Base-by-base conservation (phyloP, 2,797 vertebrate species). In the Molossus molossus region DNA sequence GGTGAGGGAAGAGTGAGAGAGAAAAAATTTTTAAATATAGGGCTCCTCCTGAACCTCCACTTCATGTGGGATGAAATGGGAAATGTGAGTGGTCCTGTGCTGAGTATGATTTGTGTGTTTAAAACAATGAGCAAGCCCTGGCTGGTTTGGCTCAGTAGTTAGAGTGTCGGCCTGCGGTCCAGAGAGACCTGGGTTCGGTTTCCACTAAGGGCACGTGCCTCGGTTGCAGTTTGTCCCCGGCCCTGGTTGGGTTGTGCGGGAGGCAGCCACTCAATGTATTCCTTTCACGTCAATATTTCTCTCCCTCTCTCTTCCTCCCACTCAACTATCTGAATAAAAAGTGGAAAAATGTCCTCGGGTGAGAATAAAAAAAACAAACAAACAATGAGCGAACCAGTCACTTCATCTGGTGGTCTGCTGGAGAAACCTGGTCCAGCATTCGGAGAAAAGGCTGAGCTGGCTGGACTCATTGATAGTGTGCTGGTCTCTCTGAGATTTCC, bases 101-200 rank as follows among this genome's bases (percentile, higher is more conserved):
- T 67, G 29, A 64, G 48, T 87, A 13, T 45, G 73, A 94, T 73
- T 87, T 33, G 50, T 73, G 25, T 85, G 45, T 91, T 84, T 75
- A 53, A 83, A 83, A 85, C 40, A 50, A 18, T 4, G 77, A 55
- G 33, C 33, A 33, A 33, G 33, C 33, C 33, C 33, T 33, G 33
- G 33, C 33, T 3, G 3, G 33, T 33, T 33, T 33, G 33, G 33
- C 33, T 33, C 33, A 33, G 33, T 3, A 3, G 33, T 33, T 33
- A 33, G 33, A 33, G 33, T 3, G 33, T 33, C 33, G 33, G 33
- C 33, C 33, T 33, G 33, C 3, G 33, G 33, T 33, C 33, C 33
- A 33, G 33, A 33, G 33, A 33, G 33, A 33, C 33, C 33, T 33
- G 33, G 33, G 33, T 33, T 33, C 33, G 33, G 33, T 33, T 33